Percentiles rank a stretch among this genome's conserved stretches.
These are phyloP conservation scores for Fulica atra DNA, from an alignment of 2,113 vertebrate genomes.

Conservation along the genomic window DNA sequence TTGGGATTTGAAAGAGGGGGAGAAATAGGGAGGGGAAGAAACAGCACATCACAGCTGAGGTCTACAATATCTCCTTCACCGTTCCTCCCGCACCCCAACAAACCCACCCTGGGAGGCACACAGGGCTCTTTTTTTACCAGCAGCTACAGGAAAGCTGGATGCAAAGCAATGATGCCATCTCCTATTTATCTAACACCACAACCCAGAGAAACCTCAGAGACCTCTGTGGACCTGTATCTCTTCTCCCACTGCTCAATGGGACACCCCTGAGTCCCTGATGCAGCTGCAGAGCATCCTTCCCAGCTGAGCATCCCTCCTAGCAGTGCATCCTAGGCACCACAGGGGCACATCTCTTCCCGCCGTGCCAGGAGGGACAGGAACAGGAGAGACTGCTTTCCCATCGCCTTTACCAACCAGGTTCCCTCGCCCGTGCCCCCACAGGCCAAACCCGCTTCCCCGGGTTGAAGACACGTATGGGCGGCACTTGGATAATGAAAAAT, in stretches of 20 bases:
- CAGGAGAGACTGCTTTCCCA: not conserved
- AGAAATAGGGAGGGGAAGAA: not conserved
- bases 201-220: not conserved
- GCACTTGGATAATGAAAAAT: conserved; percentile 70
- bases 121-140: not conserved
- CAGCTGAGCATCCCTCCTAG: too few species aligned
- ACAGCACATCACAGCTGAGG: not conserved
- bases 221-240: not conserved
- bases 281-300: not conserved
- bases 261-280: fast-evolving
- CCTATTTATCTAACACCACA: not conserved
- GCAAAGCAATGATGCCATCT: fast-evolving
- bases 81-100: not conserved
- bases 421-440: not conserved
- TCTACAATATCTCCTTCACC: not conserved
- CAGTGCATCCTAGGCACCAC: fast-evolving
- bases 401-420: not conserved
- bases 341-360: fast-evolving
- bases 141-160: not conserved
- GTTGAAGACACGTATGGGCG: fast-evolving
- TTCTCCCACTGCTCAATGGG: fast-evolving
- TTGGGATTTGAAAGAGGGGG: not conserved
- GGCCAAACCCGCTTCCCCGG: not conserved
- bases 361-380: not conserved
- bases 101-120: not conserved